Percentiles rank a stretch among this genome's conserved stretches.
phyloP scores from a whole-genome alignment of 2,888 invertebrate genomes.

The Thyatira batis region DNA sequence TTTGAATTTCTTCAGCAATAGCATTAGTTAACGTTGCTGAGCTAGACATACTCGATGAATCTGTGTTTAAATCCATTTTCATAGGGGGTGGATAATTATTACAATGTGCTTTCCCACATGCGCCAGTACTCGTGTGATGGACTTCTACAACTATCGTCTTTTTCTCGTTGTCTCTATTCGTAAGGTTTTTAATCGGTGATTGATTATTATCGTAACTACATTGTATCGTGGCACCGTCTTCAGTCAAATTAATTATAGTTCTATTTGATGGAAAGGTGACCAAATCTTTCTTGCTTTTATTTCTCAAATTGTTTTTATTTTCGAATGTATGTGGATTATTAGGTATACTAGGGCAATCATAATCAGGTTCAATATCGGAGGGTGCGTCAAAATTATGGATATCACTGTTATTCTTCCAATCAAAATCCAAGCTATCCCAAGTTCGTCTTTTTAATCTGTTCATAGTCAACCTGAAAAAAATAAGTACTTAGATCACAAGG shows the following conservation, averaged over 20 bases:
- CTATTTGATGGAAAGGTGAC: slow-evolving; percentile 82
- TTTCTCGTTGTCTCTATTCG: slow-evolving; percentile 66
- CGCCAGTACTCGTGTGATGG: slow-evolving; percentile 75
- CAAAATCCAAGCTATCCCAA: slow-evolving; percentile 84
- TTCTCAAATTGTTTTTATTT: slow-evolving; percentile 57
- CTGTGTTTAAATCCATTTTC: slow-evolving; percentile 52
- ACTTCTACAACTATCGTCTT: slow-evolving; percentile 90
- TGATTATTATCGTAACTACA: slow-evolving; percentile 81
- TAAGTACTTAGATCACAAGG: slow-evolving; percentile 1
- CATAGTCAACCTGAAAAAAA: slow-evolving; percentile 65
- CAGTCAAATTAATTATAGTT: slow-evolving; percentile 88
- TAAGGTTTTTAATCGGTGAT: slow-evolving; percentile 64
- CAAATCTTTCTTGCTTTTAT: slow-evolving; percentile 59
- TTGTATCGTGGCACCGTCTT: slow-evolving; percentile 87
- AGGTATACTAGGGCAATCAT: slow-evolving; percentile 75
- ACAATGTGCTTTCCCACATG: slow-evolving; percentile 60
- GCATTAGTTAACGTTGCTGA: slow-evolving; percentile 73
- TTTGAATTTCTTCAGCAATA: slow-evolving; percentile 76
- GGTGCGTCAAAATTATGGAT: slow-evolving; percentile 77
- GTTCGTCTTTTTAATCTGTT: slow-evolving; percentile 75
- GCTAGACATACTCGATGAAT: slow-evolving; percentile 64
- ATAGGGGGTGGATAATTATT: slow-evolving; percentile 55
- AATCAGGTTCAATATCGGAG: slow-evolving; percentile 76
- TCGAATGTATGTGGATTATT: slow-evolving; percentile 74
- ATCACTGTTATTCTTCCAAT: slow-evolving; percentile 78